These are phyloP conservation scores for Centruroides vittatus DNA, from an alignment of 1,140 invertebrate genomes.

Conservation along the genomic window DNA sequence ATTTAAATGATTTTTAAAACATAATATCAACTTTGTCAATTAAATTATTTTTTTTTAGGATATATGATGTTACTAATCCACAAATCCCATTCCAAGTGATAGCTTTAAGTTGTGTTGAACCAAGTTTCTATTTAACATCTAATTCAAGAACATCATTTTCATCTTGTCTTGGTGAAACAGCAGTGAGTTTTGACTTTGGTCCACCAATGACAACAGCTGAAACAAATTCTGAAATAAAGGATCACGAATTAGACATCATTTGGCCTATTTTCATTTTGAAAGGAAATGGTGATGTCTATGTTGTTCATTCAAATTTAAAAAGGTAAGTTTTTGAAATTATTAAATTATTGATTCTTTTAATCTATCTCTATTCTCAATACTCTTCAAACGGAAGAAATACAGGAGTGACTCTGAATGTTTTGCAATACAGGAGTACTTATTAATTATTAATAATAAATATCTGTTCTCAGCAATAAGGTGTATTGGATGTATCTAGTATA, in stretches of 20 bases:
- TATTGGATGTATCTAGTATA: too few species aligned
- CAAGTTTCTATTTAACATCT: slow-evolving; percentile 8
- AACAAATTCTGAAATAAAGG: neutral
- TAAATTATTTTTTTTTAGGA: slow-evolving; percentile 2
- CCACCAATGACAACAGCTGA: slow-evolving; percentile 31
- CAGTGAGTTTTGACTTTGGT: slow-evolving; percentile 69
- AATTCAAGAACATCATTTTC: slow-evolving; percentile 16
- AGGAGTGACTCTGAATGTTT: too few species aligned
- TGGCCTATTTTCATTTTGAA: slow-evolving; percentile 65
- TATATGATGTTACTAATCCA: slow-evolving; percentile 28
- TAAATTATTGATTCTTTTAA: too few species aligned
- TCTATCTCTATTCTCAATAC: too few species aligned
- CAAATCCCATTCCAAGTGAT: slow-evolving; percentile 24
- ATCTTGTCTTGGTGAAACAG: slow-evolving; percentile 56
- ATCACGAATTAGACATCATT: slow-evolving; percentile 24
- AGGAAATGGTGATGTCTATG: slow-evolving; percentile 62
- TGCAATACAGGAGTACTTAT: too few species aligned
- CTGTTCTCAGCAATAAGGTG: too few species aligned
- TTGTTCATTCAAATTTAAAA: neutral
- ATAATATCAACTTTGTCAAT: too few species aligned
- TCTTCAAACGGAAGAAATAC: too few species aligned
- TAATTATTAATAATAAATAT: too few species aligned
- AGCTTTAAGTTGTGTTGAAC: slow-evolving; percentile 16
- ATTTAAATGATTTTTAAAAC: too few species aligned
- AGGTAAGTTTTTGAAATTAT: too few species aligned